Base-by-base conservation (phyloP, 2,113 vertebrate species). In the Larimichthys crocea region DNA sequence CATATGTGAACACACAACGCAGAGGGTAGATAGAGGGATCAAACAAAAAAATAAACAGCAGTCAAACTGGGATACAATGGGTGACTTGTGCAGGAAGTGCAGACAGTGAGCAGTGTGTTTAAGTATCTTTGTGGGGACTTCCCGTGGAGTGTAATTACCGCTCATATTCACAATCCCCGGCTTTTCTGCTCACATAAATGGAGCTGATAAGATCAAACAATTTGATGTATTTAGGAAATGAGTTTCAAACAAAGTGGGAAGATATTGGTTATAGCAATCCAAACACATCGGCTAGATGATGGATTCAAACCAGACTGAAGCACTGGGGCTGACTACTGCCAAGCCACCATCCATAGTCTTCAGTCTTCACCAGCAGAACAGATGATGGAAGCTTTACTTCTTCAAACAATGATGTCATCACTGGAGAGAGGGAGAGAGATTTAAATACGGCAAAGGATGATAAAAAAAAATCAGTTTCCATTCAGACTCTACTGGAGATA, bases 11-110 rank as follows among this genome's bases (percentile, higher is more conserved):
- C 52, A 69, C 76, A 82, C 50, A 68, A 55, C 64, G 79, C 74
- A 42, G 55, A 74, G 74, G 67, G 77, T 60, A 77, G 76, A 57
- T 55, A 74, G 35, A 74, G 70, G 87, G 76, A 80, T 92, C 68
- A 79, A 90, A 85, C 55, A 85, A 78, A 82, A 81, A 94, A 88
- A 87, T 77, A 92, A 93, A 89, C 90, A 55, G 67, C 83, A 78
- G 72, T 50, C 74, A 53, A 79, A 89, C 76, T 79, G 74, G 74
- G 68, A 79, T 82, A 83, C 90, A 92, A 89, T 87, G 85, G 87
- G 50, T 3, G 79, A 86, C 61, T 87, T 86, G 86, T 89, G 83
- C 81, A 92, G 77, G 35, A 86, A 90, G 87, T 82, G 77, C 85
- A 42, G 76, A 86, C 84, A 70, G 57, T 20, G 75, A 88, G 71